These are phyloP conservation scores for Callyntrura sp. DNA, from an alignment of 2,888 invertebrate genomes.

Conservation along the genomic window DNA sequence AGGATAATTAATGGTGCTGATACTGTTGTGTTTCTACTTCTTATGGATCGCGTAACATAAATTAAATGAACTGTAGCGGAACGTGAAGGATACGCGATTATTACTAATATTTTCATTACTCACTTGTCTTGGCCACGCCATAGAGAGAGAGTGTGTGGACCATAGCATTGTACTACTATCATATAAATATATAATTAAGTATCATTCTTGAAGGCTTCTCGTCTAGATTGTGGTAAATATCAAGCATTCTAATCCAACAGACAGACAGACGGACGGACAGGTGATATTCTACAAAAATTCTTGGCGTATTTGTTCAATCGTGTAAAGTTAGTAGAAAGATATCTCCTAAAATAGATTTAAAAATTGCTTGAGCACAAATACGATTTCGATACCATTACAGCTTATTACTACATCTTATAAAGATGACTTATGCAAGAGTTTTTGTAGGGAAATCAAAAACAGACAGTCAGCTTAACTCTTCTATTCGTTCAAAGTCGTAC, in stretches of 20 bases:
- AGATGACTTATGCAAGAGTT: constrained; percentile 7
- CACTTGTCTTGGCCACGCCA: too few species aligned
- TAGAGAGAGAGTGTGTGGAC: too few species aligned
- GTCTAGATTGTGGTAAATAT: background rate
- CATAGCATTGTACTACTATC: too few species aligned
- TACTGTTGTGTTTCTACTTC: constrained; percentile 12
- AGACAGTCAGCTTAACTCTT: constrained; percentile 10
- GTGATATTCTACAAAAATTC: too few species aligned
- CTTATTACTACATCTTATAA: background rate
- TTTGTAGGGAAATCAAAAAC: constrained; percentile 35
- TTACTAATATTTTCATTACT: constrained; percentile 34
- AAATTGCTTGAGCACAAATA: too few species aligned
- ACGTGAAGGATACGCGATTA: constrained; percentile 28
- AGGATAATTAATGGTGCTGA: background rate
- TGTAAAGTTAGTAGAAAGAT: too few species aligned
- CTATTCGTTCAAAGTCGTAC: background rate
- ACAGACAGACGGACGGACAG: too few species aligned
- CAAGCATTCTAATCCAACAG: too few species aligned
- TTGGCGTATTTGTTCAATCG: too few species aligned
- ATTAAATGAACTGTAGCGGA: constrained; percentile 47
- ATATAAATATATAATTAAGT: background rate
- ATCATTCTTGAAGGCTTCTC: background rate
- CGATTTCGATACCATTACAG: too few species aligned
- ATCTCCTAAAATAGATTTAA: too few species aligned
- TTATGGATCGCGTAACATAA: constrained; percentile 1